Evolutionary conservation across 2,113 vertebrate species (phyloP).

Genomic region (Manacus vitellinus): DNA sequence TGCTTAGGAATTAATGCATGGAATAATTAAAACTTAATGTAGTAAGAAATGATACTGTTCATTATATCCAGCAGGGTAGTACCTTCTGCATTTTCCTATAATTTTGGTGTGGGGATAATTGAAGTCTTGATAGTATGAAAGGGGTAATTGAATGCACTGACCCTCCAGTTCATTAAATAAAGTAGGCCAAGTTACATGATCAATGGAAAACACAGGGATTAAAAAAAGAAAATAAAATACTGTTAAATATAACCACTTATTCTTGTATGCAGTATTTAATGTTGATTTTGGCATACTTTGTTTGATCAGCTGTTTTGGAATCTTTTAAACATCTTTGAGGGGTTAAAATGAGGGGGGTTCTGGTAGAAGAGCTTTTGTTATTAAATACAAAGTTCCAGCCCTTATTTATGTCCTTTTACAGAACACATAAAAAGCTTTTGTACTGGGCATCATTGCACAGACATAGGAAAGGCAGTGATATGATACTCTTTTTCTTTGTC

Average conservation of each 20-base stretch:
- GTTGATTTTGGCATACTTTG: constrained; percentile 68
- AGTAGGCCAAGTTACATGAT: constrained; percentile 84
- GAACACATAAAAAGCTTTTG: constrained; percentile 86
- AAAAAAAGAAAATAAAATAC: constrained; percentile 71
- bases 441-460: constrained; percentile 75
- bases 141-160: constrained; percentile 90
- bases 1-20: constrained; percentile 66
- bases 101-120: constrained; percentile 90
- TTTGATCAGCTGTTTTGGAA: constrained; percentile 75
- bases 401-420: constrained; percentile 82
- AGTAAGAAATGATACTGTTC: constrained; percentile 77
- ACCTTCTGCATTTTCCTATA: constrained; percentile 77
- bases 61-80: constrained; percentile 73
- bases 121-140: constrained; percentile 88
- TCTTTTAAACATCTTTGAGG: constrained; percentile 36
- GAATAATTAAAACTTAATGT: constrained; percentile 84
- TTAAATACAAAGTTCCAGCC: constrained; percentile 71
- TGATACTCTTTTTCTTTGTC: constrained; percentile 76
- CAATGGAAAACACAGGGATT: constrained; percentile 74
- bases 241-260: constrained; percentile 68
- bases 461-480: constrained; percentile 84
- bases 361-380: constrained; percentile 58
- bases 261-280: constrained; percentile 32
- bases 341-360: neutral
- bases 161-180: constrained; percentile 94